Evolutionary conservation across 2,113 vertebrate genomes (phyloP), one percentile per base, ranked within the genome.

Genomic region (Antechinus flavipes): DNA sequence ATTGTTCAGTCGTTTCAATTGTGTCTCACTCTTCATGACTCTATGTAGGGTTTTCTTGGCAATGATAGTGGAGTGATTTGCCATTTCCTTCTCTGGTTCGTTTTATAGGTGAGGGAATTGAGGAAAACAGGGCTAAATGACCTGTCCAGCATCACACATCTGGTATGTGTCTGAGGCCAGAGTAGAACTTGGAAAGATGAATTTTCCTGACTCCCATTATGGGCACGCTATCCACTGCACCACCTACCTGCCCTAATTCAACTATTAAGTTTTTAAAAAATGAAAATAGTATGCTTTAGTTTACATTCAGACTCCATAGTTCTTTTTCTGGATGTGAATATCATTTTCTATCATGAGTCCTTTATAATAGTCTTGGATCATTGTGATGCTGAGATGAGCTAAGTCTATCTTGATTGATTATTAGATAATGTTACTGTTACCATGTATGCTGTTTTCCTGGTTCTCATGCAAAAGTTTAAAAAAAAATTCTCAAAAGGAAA

Each of bases 401-500:
- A 11, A 61, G 27, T 61, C 58, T 14, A 30, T 61, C 27, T 30
- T 30, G 30, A 27, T 61, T 3, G 27, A 30, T 35, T 11, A 61
- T 30, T 11, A 30, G 11, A 30, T 10, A 30, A 30, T 61, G 27
- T 30, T 61, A 27, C 58, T 30, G 58, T 61, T 30, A 61, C 58
- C 30, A 6, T 30, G 27, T 61, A 30, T 27, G 30, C 12, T 61
- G 58, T 27, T 58, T 10, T 55, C 54, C 23, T 12, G 27, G 27
- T 61, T 61, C 10, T 35, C 52, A 27, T 93, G 90, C 93, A 91
- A 93, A 53, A 56, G 3, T 89, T 92, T 50, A 49, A 68, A 94
- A 47, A 47, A 96, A 27, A 7, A 0, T 89, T 96, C 93, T 91
- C 91, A 56, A 68, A 76, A 96, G 46, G 27, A 94, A 49, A 54